Evolutionary conservation across 2,888 invertebrate genomes (phyloP).

Genomic region (Scaeva pyrastri): DNA sequence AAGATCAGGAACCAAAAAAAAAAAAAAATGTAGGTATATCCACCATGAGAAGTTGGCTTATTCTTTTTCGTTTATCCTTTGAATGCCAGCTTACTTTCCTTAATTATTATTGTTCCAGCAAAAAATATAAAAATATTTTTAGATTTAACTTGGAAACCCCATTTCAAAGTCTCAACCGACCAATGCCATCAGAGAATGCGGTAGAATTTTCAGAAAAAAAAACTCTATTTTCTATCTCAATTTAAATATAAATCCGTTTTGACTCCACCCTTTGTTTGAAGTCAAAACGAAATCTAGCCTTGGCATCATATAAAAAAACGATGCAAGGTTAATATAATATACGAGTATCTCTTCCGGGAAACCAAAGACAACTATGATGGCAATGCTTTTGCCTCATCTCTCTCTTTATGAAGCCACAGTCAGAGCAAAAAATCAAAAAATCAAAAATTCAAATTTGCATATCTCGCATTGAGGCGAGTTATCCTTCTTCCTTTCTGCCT

Average conservation of each 20-base stretch:
- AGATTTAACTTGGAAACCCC: constrained; percentile 1
- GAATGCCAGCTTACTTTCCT: constrained; percentile 8
- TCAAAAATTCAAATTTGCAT: constrained; percentile 66
- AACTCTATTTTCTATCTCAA: constrained; percentile 47
- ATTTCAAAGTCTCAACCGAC: background rate
- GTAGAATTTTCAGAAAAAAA: constrained; percentile 38
- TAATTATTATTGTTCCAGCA: background rate
- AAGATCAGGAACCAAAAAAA: background rate
- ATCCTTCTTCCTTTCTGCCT: constrained; percentile 6
- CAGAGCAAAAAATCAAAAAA: constrained; percentile 24
- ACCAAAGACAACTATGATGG: constrained; percentile 7
- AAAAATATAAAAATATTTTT: constrained; percentile 30
- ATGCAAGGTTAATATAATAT: constrained; percentile 51
- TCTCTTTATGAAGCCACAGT: constrained; percentile 53
- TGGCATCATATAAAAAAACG: constrained; percentile 12
- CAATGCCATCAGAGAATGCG: background rate
- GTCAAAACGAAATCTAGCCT: constrained; percentile 32
- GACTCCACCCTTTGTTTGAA: constrained; percentile 38
- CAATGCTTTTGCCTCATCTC: constrained; percentile 22
- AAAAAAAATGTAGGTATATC: background rate
- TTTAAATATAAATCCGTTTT: constrained; percentile 70
- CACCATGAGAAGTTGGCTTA: background rate
- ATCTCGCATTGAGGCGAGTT: constrained; percentile 49
- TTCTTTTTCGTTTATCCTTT: constrained; percentile 4
- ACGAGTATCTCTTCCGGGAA: constrained; percentile 33